phyloP scores from a whole-genome alignment of 2,797 vertebrate genomes.

The Aulostomus chinensis region DNA sequence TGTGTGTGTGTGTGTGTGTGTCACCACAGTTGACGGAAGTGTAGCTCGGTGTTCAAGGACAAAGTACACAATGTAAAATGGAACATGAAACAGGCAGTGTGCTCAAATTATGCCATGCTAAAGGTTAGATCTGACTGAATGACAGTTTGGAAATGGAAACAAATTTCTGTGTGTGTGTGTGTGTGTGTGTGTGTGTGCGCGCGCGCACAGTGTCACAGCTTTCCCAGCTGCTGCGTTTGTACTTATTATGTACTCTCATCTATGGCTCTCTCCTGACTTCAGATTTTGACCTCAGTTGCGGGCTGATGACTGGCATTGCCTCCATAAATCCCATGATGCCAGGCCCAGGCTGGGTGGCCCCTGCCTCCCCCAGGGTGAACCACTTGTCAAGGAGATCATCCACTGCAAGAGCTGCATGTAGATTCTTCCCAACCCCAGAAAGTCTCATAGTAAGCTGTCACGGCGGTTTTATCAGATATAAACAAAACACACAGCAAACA shows the following conservation, averaged over 20 bases:
- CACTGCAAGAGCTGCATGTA: constrained; percentile 52
- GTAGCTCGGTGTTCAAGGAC: constrained; percentile 39
- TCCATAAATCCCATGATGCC: constrained; percentile 88
- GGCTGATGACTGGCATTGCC: constrained; percentile 86
- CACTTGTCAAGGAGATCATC: constrained; percentile 87
- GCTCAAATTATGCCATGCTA: constrained; percentile 23
- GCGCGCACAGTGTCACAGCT: too few relatives aligned
- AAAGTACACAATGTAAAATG: constrained; percentile 42
- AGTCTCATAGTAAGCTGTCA: constrained; percentile 8
- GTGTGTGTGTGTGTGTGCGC: too few relatives aligned
- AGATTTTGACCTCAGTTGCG: constrained; percentile 87
- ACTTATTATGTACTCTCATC: constrained; percentile 13
- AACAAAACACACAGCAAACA: constrained; percentile 11
- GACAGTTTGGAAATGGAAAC: constrained; percentile 6
- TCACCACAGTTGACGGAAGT: constrained; percentile 52
- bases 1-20: constrained; percentile 32
- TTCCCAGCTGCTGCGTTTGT: constrained; percentile 8
- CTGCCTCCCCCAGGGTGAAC: constrained; percentile 83
- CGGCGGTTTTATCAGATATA: constrained; percentile 3
- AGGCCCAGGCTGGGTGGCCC: constrained; percentile 80
- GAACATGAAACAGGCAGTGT: constrained; percentile 36
- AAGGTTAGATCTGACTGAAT: constrained; percentile 35
- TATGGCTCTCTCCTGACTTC: constrained; percentile 28
- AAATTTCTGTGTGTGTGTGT: constrained; percentile 13
- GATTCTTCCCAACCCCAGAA: constrained; percentile 59